phyloP scores from a whole-genome alignment of 2,113 vertebrate species.

The Lamprologus lemairii region DNA sequence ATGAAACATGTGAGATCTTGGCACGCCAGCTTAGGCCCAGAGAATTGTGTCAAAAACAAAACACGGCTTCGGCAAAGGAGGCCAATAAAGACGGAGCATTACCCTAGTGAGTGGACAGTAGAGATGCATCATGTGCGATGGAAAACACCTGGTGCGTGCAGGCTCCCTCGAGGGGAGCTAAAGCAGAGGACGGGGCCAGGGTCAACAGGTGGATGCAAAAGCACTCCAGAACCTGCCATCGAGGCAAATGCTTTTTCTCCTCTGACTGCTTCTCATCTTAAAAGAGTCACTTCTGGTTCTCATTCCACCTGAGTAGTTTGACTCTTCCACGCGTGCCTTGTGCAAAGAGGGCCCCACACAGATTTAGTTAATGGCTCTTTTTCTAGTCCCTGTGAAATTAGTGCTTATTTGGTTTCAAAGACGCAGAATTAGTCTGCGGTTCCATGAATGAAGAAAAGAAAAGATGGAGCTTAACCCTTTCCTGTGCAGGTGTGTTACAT shows the following conservation, averaged over 20 bases:
- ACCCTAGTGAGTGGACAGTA: neutral
- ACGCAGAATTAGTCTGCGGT: neutral
- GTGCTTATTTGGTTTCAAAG: constrained; percentile 21
- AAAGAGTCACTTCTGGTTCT: constrained; percentile 28
- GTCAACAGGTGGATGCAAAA: constrained; percentile 39
- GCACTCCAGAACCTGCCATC: neutral
- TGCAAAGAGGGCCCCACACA: neutral
- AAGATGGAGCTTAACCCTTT: neutral
- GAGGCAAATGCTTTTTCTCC: neutral
- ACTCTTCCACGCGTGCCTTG: constrained; percentile 12
- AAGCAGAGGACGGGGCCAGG: neutral
- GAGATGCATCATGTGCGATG: neutral
- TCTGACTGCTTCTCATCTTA: neutral
- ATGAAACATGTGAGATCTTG: constrained; percentile 39
- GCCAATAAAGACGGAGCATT: neutral
- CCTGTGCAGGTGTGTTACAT: neutral
- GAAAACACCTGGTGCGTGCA: constrained; percentile 28
- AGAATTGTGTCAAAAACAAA: constrained; percentile 36
- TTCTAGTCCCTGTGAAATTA: neutral
- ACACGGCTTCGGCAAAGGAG: neutral
- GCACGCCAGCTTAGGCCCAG: neutral
- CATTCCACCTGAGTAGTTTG: constrained; percentile 14
- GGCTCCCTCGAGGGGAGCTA: neutral
- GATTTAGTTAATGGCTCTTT: constrained; percentile 24
- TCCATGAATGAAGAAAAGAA: neutral